Percentiles rank a stretch among this genome's conserved stretches.
phyloP scores from a whole-genome alignment of 2,888 invertebrate species.

The Nasonia oneida region DNA sequence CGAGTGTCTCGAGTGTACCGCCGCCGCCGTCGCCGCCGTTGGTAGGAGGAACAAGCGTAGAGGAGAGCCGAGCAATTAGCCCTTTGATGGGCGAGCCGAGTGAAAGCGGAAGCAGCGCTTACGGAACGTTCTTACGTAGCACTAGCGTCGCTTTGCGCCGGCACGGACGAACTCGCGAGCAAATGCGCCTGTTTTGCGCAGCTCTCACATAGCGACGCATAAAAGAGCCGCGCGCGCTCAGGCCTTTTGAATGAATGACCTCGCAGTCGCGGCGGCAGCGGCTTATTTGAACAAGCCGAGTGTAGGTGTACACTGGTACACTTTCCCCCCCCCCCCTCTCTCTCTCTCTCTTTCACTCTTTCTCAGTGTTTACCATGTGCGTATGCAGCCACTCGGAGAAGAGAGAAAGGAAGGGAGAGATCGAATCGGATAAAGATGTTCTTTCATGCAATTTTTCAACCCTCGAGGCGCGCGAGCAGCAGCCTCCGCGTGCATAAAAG shows the following conservation, averaged over 20 bases:
- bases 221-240: conserved; percentile 37
- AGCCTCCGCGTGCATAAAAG: neutral
- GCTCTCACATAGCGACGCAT: neutral
- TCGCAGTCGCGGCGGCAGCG: neutral
- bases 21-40: neutral
- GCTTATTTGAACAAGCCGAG: conserved; percentile 44
- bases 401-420: neutral
- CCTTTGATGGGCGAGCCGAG: conserved; percentile 56
- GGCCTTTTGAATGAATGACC: conserved; percentile 44
- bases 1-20: neutral
- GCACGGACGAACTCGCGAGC: conserved; percentile 8
- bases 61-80: conserved; percentile 54
- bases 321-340: no score
- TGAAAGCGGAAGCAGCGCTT: conserved; percentile 56
- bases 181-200: conserved; percentile 27
- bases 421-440: conserved; percentile 41
- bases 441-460: conserved; percentile 40
- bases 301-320: neutral
- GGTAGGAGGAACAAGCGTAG: conserved; percentile 40
- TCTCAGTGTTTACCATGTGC: neutral
- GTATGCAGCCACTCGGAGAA: neutral
- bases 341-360: no score
- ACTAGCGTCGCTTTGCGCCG: conserved; percentile 5
- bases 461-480: no score
- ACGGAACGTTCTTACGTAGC: conserved; percentile 35